Base-by-base conservation (phyloP, 2,888 invertebrate genomes). In the Mythimna loreyi region DNA sequence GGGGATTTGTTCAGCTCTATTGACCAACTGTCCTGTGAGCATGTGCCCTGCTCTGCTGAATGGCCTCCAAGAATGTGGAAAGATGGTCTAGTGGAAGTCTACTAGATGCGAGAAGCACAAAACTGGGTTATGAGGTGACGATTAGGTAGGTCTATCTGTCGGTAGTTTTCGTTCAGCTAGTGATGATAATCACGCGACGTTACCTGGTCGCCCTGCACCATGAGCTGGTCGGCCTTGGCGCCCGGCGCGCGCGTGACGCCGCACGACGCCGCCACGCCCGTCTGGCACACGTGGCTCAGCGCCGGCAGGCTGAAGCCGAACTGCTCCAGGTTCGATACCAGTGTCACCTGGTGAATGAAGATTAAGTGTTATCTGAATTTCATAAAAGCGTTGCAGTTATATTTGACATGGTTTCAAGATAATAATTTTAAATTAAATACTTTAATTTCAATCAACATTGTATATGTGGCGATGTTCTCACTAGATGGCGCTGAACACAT, bases 191-290 rank as follows among this genome's bases (percentile, higher is more conserved):
- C 5, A n/a, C n/a, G 6, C 8, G 9, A 8, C 13, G 21, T 43
- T 43, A 69, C 97, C 96, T 99, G 99, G 93, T 99, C 99, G 11
- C 99, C 99, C 94, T 99, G 99, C 73, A 99, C 97, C 91, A 98
- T 96, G 43, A 99, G 97, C 92, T 98, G 98, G 83, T 97, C 97
- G 55, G 93, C 94, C 85, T 97, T 97, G 86, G 98, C 97, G 64
- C 97, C 97, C 4, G 98, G 97, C 23, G 97, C 91, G 77, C 97
- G 97, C 53, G 97, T 97, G 63, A 98, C 97, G 43, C 98, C 97
- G 70, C 98, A 98, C 85, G 99, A 97, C 21, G 99, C 99, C 0
- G 99, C 99, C 61, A 98, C 98, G 19, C 97, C 98, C 72, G 97
- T 97, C 93, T 99, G 99, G 86, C 99, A 98, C 82, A 97, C 97